Conservation (phyloP, 2,888 invertebrate species). For the Drosophila ustulata region DNA sequence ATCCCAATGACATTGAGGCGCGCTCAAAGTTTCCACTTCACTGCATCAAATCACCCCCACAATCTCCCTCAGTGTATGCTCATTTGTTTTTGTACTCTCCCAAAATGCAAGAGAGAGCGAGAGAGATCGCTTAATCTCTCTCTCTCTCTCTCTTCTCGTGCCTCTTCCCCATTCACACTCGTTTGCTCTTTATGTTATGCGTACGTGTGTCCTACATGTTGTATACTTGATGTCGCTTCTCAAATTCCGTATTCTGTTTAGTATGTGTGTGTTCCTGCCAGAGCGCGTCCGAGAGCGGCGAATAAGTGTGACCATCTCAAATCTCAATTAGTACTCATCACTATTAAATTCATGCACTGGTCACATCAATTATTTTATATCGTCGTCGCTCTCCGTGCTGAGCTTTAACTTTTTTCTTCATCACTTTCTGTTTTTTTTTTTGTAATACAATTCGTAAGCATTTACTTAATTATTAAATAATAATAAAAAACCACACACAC, state of each 20-base stretch:
- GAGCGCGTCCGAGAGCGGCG: conserved; percentile 26
- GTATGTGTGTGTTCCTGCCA: conserved; percentile 42
- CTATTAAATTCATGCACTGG: no score
- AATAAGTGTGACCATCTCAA: conserved; percentile 4
- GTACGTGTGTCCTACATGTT: conserved; percentile 13
- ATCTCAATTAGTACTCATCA: no score
- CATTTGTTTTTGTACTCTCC: conserved; percentile 27
- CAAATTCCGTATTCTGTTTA: conserved; percentile 20
- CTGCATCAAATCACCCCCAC: conserved; percentile 13
- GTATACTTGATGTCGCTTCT: conserved; percentile 5
- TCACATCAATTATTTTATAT: not conserved
- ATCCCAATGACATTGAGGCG: conserved; percentile 20
- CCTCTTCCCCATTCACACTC: not conserved
- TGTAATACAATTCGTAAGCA: conserved; percentile 59
- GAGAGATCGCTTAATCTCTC: not conserved
- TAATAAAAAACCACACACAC: conserved; percentile 21
- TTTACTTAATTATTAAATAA: conserved; percentile 70
- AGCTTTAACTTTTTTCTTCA: conserved; percentile 18
- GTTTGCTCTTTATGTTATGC: not conserved
- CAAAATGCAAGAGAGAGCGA: no score
- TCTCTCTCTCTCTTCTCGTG: not conserved
- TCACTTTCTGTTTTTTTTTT: conserved; percentile 45
- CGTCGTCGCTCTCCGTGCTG: conserved; percentile 10
- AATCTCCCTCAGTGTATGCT: conserved; percentile 10
- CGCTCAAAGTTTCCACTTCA: conserved; percentile 18